Base-by-base conservation (phyloP, 64 coral and sea anemone genomes). In the Dendronephthya gigantea region DNA sequence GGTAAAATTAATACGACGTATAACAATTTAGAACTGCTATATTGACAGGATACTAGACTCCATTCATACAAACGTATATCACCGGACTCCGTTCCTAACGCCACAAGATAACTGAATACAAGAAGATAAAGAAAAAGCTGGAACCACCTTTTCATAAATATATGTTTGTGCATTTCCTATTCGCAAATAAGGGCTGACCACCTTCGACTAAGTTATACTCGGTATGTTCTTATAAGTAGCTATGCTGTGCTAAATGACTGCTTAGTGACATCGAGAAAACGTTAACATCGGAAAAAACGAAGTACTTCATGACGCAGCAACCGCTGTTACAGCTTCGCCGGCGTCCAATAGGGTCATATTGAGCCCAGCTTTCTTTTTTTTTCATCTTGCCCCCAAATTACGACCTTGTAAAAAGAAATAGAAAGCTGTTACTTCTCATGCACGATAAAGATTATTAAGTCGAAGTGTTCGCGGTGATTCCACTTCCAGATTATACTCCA, bases 291-390 rank as follows among this genome's bases (percentile, higher is more conserved):
- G 35, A 29, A 45, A 76, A 5, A 36, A 74, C 29, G 33, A 36
- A 28, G 48, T 30, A 15, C 10, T n/a, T 23, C 70, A 49, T n/a
- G 87, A 68, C 15, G 89, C 65, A 86, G 88, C 94, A 25, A 97
- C 87, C 32, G 94, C 94, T 4, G 94, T 97, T 0, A 85, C 92
- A 50, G 94, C 83, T 90, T 89, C 88, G 52, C 91, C 86, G 12
- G 88, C 88, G 83, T 97, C 94, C 68, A 97, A 58, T 23, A 86
- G 82, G 89, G 34, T 86, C 56, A 75, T 56, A 91, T 12, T 86
- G 59, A 8, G 40, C 14, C 94, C 94, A 97, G 87, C 86, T 79
- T 29, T 92, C 91, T 49, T 68, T 91, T 6, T 55, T 30, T 47
- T 83, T 74, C 41, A 76, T 37, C 14, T 81, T 17, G 40, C 94